A percentile compares a stretch with the other conserved stretches of the same genome.
Evolutionary conservation across 2,797 vertebrate species (phyloP).

Genomic region (Myiothlypis chrysogaster): DNA sequence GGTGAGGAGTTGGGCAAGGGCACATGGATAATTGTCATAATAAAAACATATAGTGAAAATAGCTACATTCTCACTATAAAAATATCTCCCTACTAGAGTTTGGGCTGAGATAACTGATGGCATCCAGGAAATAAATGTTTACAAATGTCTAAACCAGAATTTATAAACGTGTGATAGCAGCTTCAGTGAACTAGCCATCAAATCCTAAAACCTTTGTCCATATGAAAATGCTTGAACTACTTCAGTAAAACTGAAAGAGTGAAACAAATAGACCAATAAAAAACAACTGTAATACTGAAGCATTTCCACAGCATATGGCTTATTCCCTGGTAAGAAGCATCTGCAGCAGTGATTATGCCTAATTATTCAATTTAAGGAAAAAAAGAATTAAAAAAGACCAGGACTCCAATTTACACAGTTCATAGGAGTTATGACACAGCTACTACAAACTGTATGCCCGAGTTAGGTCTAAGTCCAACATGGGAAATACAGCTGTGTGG

Average conservation of each 20-base stretch:
- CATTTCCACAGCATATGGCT: neutral
- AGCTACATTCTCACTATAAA: neutral
- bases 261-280: neutral
- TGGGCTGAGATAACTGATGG: neutral
- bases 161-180: neutral
- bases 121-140: constrained; percentile 15
- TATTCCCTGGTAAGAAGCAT: neutral
- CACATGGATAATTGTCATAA: neutral
- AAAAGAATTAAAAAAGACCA: neutral
- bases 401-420: neutral
- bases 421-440: neutral
- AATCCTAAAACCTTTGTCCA: neutral
- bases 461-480: neutral
- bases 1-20: neutral
- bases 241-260: neutral
- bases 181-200: neutral
- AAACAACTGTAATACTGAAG: neutral
- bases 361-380: neutral
- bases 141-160: neutral
- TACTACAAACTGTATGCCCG: accelerated
- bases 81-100: neutral
- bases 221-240: neutral
- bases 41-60: neutral
- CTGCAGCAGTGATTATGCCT: neutral
- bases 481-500: neutral